Conservation (phyloP, 53 echinoderm and acorn worm genomes). For the Temnopleurus reevesii region DNA sequence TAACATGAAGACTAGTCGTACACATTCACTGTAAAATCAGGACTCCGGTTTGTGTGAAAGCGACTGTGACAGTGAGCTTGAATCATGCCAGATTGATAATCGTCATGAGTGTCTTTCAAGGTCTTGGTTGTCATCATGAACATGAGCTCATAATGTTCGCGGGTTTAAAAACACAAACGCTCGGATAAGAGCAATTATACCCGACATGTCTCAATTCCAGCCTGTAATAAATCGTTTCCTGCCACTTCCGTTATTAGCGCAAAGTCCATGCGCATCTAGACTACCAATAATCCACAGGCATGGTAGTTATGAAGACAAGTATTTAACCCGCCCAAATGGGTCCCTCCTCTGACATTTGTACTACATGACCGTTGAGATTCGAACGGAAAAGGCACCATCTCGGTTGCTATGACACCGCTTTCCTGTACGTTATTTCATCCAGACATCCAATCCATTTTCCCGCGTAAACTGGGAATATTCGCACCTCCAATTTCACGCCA, state of each 20-base stretch:
- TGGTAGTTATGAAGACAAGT: not conserved
- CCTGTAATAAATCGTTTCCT: not conserved
- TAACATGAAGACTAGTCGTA: not conserved
- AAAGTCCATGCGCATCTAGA: not conserved
- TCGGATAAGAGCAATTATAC: not conserved
- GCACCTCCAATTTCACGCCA: not conserved
- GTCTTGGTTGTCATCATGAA: not conserved
- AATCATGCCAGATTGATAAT: not conserved
- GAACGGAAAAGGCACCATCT: not conserved
- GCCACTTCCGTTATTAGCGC: not conserved
- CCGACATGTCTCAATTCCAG: no score
- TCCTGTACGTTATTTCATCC: not conserved
- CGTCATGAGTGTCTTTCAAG: not conserved
- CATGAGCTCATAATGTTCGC: not conserved
- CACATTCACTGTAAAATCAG: not conserved
- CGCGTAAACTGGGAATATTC: not conserved
- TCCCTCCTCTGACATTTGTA: not conserved
- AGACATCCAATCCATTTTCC: not conserved
- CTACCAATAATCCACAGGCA: not conserved
- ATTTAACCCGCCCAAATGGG: not conserved
- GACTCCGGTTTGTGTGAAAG: not conserved
- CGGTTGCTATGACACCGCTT: not conserved
- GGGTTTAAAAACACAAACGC: not conserved
- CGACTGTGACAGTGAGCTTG: not conserved
- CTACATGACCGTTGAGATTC: no score